Base-by-base conservation (phyloP, 2,888 invertebrate species). In the Orthonychiurus folsomi region DNA sequence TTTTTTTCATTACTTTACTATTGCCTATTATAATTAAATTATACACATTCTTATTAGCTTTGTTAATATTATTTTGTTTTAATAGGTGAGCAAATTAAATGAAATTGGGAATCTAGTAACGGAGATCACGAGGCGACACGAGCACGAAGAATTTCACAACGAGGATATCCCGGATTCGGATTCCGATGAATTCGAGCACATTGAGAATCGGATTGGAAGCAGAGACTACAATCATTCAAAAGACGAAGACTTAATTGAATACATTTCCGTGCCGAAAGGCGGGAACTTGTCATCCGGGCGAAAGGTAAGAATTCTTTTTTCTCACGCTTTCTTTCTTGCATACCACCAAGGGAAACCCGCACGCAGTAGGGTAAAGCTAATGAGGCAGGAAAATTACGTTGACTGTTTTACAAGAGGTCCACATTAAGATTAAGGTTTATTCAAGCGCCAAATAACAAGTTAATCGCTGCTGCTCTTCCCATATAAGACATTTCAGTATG, bases 81-180 rank as follows among this genome's bases (percentile, higher is more conserved):
- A 47, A 25, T 37, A 89, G 77, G 80, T 86, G 66, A 87, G 87
- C 75, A 85, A 88, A 56, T 81, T 88, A 56, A 85, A 86, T 71
- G 83, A 86, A 47, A 89, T 91, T 80, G 93, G 93, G 37, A 86
- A 87, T 68, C 84, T 93, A 74, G 85, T 91, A 71, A 92, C 91
- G 9, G 91, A 93, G 80, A 76, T 68, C 74, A 76, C 73, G 70
- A 88, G 85, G 68, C 85, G 86, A 74, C 85, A 86, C 68, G 88
- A 90, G 76, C 89, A 90, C 82, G 90, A 91, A 78, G 85, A 86
- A 76, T 80, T 80, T 62, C 85, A 86, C 74, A 89, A 90, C 83
- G 85, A 88, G 76, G 88, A 89, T 74, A 78, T 87, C 52, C 84
- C 85, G 5, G 84, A 85, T 70, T 82, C 84, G 74, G 84, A 79